A percentile compares a stretch with the other conserved stretches of the same genome.
These are phyloP conservation scores for Acridotheres tristis DNA, from an alignment of 2,797 vertebrate genomes.

Conservation along the genomic window DNA sequence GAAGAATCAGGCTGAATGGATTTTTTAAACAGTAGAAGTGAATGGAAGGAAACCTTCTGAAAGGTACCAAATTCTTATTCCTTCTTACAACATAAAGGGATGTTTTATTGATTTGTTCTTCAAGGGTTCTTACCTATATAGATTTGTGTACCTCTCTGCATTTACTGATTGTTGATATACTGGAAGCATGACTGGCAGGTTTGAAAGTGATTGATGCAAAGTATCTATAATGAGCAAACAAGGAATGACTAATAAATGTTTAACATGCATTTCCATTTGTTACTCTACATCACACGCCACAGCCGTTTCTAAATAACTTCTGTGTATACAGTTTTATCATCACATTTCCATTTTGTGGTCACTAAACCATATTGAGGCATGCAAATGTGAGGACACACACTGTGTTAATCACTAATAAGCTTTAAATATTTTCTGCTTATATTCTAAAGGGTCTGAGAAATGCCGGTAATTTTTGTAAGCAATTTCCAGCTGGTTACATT, in stretches of 20 bases:
- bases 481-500: constrained; percentile 3
- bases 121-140: background rate
- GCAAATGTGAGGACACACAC: background rate
- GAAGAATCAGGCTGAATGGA: background rate
- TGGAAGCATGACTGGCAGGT: background rate
- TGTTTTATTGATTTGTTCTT: background rate
- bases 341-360: background rate
- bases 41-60: background rate
- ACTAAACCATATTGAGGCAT: background rate
- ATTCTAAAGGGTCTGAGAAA: background rate
- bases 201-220: background rate
- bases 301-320: background rate
- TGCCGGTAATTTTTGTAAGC: background rate
- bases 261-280: background rate
- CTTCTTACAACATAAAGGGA: background rate
- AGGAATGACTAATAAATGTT: background rate
- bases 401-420: background rate
- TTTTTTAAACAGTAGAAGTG: background rate
- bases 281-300: background rate
- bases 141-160: background rate
- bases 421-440: constrained; percentile 37
- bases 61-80: background rate
- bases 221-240: background rate
- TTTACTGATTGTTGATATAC: background rate
- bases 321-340: background rate